Evolutionary conservation across 2,797 vertebrate genomes (phyloP).

Genomic region (Selene dorsalis): DNA sequence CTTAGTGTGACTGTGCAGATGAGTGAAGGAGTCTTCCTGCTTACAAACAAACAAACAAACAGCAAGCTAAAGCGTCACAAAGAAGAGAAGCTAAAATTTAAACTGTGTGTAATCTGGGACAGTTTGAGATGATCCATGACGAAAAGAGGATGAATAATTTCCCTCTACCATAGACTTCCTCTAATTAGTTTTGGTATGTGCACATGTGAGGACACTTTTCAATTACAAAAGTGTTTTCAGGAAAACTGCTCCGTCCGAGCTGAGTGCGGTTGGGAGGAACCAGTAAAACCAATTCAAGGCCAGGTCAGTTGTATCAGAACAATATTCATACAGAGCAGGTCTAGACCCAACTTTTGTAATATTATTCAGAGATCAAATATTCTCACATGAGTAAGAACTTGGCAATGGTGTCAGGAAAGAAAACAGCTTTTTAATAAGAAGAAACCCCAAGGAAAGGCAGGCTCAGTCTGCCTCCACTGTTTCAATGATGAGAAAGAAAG

Average conservation of each 20-base stretch:
- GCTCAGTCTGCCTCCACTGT: not conserved
- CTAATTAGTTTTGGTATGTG: constrained; percentile 20
- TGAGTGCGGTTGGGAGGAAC: not conserved
- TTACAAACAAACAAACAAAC: not conserved
- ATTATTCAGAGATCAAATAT: not conserved
- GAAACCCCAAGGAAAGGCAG: not conserved
- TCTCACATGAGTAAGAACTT: not conserved
- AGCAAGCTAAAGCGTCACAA: not conserved
- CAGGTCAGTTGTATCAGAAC: no score
- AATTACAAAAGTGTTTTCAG: not conserved
- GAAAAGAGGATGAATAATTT: constrained; percentile 26
- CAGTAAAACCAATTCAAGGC: not conserved
- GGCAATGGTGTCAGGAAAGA: not conserved
- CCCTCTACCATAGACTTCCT: constrained; percentile 56
- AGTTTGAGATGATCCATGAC: constrained; percentile 24
- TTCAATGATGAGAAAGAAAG: no score
- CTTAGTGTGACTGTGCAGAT: not conserved
- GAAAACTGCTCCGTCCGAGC: not conserved
- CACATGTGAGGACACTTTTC: not conserved
- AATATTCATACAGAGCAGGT: not conserved
- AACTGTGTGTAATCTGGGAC: constrained; percentile 37
- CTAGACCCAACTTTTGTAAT: not conserved
- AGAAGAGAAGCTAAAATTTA: not conserved
- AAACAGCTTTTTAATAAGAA: not conserved
- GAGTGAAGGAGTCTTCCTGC: not conserved